These are phyloP conservation scores for Ciona savignyi DNA, from an alignment of 23 tunicate genomes.

Conservation along the genomic window DNA sequence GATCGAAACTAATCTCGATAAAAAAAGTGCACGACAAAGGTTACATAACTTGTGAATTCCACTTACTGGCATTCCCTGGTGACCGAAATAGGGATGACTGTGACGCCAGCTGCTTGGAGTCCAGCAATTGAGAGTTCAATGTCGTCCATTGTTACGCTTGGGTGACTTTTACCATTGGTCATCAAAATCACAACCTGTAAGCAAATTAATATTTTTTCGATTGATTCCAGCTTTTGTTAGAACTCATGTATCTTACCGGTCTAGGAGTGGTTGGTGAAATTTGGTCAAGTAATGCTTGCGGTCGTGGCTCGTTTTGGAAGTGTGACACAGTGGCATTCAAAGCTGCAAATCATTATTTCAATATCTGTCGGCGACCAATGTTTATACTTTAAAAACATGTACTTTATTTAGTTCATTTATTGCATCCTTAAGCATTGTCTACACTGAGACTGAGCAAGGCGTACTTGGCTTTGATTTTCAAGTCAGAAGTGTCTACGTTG, in stretches of 20 bases:
- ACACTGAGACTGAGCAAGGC: too few relatives aligned
- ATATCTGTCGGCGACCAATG: too few relatives aligned
- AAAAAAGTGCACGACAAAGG: too few relatives aligned
- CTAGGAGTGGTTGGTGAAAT: background rate
- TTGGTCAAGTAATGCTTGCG: background rate
- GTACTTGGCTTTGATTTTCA: too few relatives aligned
- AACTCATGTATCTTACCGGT: background rate
- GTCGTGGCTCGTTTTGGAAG: constrained; percentile 7
- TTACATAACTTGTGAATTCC: too few relatives aligned
- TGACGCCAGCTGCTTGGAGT: constrained; percentile 18
- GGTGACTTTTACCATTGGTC: constrained; percentile 94
- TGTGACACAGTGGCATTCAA: constrained; percentile 3
- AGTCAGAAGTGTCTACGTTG: too few relatives aligned
- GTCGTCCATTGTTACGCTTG: constrained; percentile 41
- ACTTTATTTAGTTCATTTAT: too few relatives aligned
- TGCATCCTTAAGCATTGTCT: too few relatives aligned
- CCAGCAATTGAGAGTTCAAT: constrained; percentile 49
- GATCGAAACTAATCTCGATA: too few relatives aligned
- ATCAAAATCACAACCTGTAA: constrained; percentile 55
- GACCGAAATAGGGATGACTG: constrained; percentile 80
- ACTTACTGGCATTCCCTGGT: constrained; percentile 94
- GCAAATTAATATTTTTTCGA: too few relatives aligned
- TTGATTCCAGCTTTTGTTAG: too few relatives aligned
- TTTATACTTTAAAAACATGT: too few relatives aligned
- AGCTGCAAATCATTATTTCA: constrained; percentile 7